Base-by-base conservation (phyloP, 2,797 vertebrate genomes). In the Tympanoctomys barrerae region DNA sequence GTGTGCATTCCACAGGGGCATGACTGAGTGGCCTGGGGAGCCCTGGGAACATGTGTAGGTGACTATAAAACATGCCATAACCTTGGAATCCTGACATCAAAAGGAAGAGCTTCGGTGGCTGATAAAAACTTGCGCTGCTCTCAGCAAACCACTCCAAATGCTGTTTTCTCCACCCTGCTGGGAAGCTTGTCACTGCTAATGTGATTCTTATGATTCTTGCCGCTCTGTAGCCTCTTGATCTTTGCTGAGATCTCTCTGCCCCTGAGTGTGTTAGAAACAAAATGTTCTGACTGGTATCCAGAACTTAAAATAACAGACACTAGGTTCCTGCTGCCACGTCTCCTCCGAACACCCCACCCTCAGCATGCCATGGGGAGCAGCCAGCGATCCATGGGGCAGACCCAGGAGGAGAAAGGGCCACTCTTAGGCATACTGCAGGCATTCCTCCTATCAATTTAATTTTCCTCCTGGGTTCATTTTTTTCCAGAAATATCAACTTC, bases 221-320 rank as follows among this genome's bases (percentile, higher is more conserved):
- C 0, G 31, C 93, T 78, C 87, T 19, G 12, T 57, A 95, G 87
- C 93, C 91, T 97, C 97, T 97, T 97, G 96, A 97, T 97, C 87
- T 97, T 97, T 92, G 31, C 89, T 93, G 96, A 89, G 94, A 82
- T 97, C 92, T 89, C 94, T 93, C 90, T 97, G 88, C 94, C 90
- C 80, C 93, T 91, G 70, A 96, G 94, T 94, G 92, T 96, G 80
- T 89, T 94, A 78, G 87, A 97, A 97, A 97, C 96, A 97, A 97
- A 97, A 96, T 95, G 96, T 97, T 80, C 92, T 95, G 95, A 97
- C 93, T 97, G 71, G 82, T 96, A 92, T 97, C 94, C 95, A 94
- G 94, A 90, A 85, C 95, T 97, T 98, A 95, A 97, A 97, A 97
- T 96, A 97, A 97, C 96, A 97, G 93, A 96, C 9, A 0, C 77